Conservation (phyloP, 2,797 vertebrate species). For the Sebastiscus tertius region DNA sequence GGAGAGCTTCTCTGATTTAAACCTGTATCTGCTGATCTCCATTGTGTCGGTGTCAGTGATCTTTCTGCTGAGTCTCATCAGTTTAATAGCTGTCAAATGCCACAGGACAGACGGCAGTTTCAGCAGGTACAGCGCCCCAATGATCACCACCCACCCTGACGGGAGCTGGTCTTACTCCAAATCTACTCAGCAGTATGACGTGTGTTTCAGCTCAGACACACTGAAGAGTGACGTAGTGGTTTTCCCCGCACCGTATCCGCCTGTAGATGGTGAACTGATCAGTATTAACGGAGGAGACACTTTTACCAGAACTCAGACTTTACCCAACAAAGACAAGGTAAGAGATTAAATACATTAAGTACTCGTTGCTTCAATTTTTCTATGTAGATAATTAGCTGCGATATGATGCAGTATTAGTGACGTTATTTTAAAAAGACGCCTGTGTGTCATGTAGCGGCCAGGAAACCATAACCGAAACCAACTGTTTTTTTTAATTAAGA, state of each 20-base stretch:
- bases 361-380: background rate
- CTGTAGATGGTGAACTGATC: constrained; percentile 60
- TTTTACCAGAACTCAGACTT: constrained; percentile 58
- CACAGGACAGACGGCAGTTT: constrained; percentile 65
- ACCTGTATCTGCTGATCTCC: constrained; percentile 69
- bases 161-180: constrained; percentile 77
- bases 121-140: constrained; percentile 67
- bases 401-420: background rate
- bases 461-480: no score
- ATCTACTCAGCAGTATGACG: constrained; percentile 74
- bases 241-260: constrained; percentile 54
- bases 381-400: background rate
- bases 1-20: constrained; percentile 63
- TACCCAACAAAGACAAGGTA: constrained; percentile 62
- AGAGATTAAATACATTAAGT: background rate
- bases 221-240: constrained; percentile 75
- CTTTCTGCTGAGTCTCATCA: constrained; percentile 72
- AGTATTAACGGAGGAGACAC: constrained; percentile 60
- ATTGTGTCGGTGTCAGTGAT: constrained; percentile 65
- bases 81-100: constrained; percentile 69
- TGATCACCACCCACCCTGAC: constrained; percentile 75
- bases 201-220: constrained; percentile 75
- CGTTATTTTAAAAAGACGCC: background rate
- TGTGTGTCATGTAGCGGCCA: background rate
- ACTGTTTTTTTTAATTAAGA: background rate